Conservation (phyloP, 2,888 invertebrate genomes). For the Camponotus fellah region DNA sequence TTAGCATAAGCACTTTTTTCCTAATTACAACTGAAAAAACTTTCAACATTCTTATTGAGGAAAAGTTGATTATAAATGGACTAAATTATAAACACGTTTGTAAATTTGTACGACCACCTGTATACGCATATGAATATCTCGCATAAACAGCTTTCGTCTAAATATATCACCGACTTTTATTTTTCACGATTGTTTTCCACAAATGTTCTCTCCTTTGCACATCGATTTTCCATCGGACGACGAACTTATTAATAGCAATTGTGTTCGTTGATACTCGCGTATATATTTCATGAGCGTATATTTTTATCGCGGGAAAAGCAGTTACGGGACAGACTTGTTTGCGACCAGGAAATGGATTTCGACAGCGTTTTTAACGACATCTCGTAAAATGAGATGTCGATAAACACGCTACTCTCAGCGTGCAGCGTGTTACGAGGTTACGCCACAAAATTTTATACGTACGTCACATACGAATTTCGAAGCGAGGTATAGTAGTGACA, state of each 20-base stretch:
- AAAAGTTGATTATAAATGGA: background rate
- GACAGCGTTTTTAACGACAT: slow-evolving; percentile 51
- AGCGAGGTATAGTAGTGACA: slow-evolving; percentile 5
- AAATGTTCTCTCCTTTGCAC: background rate
- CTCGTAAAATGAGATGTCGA: slow-evolving; percentile 48
- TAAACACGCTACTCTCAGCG: slow-evolving; percentile 38
- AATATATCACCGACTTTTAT: background rate
- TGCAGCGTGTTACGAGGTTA: slow-evolving; percentile 35
- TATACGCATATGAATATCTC: background rate
- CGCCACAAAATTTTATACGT: slow-evolving; percentile 29
- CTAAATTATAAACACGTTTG: background rate
- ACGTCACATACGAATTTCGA: slow-evolving; percentile 23
- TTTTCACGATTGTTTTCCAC: background rate
- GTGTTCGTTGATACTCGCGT: background rate
- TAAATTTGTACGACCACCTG: background rate
- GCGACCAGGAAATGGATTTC: slow-evolving; percentile 44
- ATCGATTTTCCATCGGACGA: background rate
- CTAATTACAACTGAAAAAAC: background rate
- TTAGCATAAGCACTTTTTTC: background rate
- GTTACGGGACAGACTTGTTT: slow-evolving; percentile 27
- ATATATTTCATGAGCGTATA: slow-evolving; percentile 13
- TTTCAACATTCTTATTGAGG: background rate
- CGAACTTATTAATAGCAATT: slow-evolving; percentile 18
- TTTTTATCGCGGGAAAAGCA: slow-evolving; percentile 5
- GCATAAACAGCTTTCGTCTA: background rate